Base-by-base conservation (phyloP, 1,140 invertebrate genomes). In the Bombyx mandarina region DNA sequence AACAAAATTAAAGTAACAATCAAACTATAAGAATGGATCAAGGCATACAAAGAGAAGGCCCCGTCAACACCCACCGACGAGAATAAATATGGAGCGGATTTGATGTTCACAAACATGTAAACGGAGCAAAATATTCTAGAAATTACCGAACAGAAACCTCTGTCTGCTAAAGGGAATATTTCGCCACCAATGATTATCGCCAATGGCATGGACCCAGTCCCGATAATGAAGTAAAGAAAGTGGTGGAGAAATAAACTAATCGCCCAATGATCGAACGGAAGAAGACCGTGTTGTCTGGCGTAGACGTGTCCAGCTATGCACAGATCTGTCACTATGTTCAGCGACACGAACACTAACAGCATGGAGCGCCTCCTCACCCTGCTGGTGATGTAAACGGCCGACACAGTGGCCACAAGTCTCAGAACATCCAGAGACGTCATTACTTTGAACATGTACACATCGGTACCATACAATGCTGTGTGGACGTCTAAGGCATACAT, bases 311-410 rank as follows among this genome's bases (percentile, higher is more conserved):
- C 59, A 10, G 69, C 65, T 45, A 60, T 60, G 0, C 45, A 8
- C 6, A 68, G 12, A 18, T 60, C 57, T 6, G 57, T 52, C 1
- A 57, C 50, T 4, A 75, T 44, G 50, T 66, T 61, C 7, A 72
- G 22, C 2, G 56, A 51, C 1, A 62, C 56, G 8, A 63, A 65
- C 5, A 48, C 51, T 12, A 67, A 49, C 48, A 75, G 18, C 51
- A 72, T 63, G 1, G 52, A 59, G 42, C 65, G 50, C 51, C 71
- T 49, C 56, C 60, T 67, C 4, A 67, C 48, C 6, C 67, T 66
- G 35, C 63, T 71, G 8, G 71, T 68, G 7, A 71, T 49, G 44
- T 62, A 65, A 0, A 71, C 54, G 8, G 64, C 71, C 7, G 62
- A 50, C 3, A 58, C 44, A 51, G 65, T 73, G 1, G 64, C 64